Conservation (phyloP, 2,113 vertebrate genomes). For the Manacus vitellinus region DNA sequence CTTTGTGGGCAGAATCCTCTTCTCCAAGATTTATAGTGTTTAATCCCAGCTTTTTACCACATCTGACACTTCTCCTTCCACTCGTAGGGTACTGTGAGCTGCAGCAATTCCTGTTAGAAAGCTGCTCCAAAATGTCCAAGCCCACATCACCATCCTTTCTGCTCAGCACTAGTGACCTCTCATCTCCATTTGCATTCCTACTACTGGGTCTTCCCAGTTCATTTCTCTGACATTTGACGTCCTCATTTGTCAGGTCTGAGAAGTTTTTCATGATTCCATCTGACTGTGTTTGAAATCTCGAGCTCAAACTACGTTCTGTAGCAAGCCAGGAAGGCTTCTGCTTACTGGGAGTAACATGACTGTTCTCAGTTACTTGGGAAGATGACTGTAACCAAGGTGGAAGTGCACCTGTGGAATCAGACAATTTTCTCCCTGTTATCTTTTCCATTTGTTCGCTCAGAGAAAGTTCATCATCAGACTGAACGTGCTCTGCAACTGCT, state of each 20-base stretch:
- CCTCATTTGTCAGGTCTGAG: conserved; percentile 49
- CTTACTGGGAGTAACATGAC: conserved; percentile 38
- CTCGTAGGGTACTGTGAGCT: conserved; percentile 72
- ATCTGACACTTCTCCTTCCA: conserved; percentile 79
- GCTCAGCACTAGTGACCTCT: not conserved
- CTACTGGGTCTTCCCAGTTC: conserved; percentile 25
- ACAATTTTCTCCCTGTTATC: conserved; percentile 63
- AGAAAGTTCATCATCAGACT: conserved; percentile 59
- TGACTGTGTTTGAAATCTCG: not conserved
- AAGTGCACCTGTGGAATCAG: conserved; percentile 66
- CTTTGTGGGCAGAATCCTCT: conserved; percentile 13
- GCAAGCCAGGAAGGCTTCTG: conserved; percentile 81
- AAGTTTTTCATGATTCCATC: not conserved
- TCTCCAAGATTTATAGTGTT: not conserved
- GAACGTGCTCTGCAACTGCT: not conserved
- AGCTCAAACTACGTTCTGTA: conserved; percentile 60
- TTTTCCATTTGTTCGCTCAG: conserved; percentile 74
- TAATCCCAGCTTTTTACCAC: conserved; percentile 18
- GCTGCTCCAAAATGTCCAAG: conserved; percentile 43
- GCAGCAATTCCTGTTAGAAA: not conserved
- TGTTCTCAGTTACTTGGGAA: conserved; percentile 44
- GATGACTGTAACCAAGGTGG: conserved; percentile 84
- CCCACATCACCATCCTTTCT: conserved; percentile 22
- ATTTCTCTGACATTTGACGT: conserved; percentile 56
- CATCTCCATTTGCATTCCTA: conserved; percentile 2